phyloP scores from a whole-genome alignment of 2,113 vertebrate genomes.

The Catagonus wagneri region DNA sequence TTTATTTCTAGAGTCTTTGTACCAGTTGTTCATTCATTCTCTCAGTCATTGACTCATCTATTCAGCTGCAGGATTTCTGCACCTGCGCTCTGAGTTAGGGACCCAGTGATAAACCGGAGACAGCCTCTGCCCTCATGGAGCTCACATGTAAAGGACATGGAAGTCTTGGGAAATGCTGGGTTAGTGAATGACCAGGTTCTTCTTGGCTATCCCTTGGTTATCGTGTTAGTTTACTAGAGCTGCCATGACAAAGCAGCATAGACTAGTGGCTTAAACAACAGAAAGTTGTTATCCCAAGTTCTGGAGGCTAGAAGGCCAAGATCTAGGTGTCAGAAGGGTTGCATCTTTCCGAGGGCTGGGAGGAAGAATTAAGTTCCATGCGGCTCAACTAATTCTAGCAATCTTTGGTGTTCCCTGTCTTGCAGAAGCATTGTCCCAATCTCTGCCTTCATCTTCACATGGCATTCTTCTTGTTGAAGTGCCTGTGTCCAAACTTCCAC shows the following conservation, averaged over 20 bases:
- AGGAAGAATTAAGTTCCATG: background rate
- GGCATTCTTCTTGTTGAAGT: background rate
- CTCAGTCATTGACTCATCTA: background rate
- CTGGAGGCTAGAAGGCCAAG: background rate
- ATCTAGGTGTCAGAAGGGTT: background rate
- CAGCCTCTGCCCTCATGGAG: background rate
- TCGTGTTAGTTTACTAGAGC: background rate
- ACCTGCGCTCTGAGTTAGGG: background rate
- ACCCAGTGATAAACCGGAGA: background rate
- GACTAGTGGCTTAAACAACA: background rate
- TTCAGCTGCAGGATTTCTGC: background rate
- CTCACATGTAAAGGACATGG: fast-evolving
- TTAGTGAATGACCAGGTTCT: background rate
- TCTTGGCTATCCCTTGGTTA: no score
- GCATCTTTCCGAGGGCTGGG: background rate
- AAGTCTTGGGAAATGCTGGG: background rate
- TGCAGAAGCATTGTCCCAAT: background rate
- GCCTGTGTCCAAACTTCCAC: background rate
- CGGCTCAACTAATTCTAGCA: no score
- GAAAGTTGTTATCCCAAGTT: background rate
- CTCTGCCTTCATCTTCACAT: background rate
- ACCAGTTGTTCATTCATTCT: background rate
- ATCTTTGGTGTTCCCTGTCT: background rate
- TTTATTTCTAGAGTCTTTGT: background rate
- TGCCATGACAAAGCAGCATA: background rate